Conservation (phyloP, 2,888 invertebrate species). For the Troides helena region DNA sequence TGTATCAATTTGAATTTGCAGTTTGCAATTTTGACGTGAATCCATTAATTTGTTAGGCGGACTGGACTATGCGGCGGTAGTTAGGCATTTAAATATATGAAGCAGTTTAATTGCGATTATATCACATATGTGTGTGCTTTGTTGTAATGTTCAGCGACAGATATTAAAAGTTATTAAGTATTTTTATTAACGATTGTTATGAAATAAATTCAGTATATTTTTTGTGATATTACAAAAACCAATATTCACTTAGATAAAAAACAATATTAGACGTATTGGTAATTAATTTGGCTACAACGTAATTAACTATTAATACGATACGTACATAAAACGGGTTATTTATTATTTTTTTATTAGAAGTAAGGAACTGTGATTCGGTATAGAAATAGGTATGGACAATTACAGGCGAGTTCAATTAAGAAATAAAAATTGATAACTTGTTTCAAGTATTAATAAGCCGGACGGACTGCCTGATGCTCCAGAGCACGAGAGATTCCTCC, state of each 20-base stretch:
- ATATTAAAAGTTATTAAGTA: slow-evolving; percentile 25
- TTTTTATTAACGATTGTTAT: too few species aligned
- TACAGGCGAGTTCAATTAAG: neutral
- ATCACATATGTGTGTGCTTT: slow-evolving; percentile 12
- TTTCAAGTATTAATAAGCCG: neutral
- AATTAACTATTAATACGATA: neutral
- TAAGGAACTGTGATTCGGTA: neutral
- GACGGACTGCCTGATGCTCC: neutral
- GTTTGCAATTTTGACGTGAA: slow-evolving; percentile 74
- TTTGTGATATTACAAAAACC: neutral
- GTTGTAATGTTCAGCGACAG: slow-evolving; percentile 28
- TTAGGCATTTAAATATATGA: slow-evolving; percentile 29
- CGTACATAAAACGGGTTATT: neutral
- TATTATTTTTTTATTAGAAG: neutral
- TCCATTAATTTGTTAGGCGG: slow-evolving; percentile 66
- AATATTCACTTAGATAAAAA: neutral
- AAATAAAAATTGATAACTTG: neutral
- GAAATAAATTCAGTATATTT: neutral
- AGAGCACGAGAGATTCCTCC: slow-evolving; percentile 32
- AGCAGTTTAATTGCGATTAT: slow-evolving; percentile 23
- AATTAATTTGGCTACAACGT: neutral
- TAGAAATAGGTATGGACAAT: neutral
- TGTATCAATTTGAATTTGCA: slow-evolving; percentile 72
- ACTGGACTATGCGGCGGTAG: slow-evolving; percentile 44
- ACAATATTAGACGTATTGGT: neutral